Conservation (phyloP, 2,113 vertebrate genomes). For the Limanda limanda region DNA sequence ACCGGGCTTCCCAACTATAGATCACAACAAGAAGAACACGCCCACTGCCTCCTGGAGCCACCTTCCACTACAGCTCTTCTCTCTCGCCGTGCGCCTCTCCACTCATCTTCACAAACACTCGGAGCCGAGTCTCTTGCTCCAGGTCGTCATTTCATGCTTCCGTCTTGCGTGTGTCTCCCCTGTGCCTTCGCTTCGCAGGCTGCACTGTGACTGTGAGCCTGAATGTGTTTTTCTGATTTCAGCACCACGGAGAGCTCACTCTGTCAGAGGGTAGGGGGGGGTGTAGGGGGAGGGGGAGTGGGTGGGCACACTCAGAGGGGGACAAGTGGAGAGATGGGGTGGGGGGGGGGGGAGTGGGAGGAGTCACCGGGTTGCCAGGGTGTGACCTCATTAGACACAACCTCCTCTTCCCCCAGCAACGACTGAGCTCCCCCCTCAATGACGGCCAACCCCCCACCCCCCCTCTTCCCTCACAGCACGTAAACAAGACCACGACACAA, state of each 20-base stretch:
- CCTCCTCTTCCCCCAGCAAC: slow-evolving; percentile 76
- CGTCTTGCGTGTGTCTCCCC: slow-evolving; percentile 21
- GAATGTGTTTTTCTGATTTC: slow-evolving; percentile 73
- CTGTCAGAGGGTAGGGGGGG: slow-evolving; percentile 46
- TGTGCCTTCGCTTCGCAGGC: slow-evolving; percentile 34
- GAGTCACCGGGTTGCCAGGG: slow-evolving; percentile 76
- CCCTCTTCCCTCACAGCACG: slow-evolving; percentile 57
- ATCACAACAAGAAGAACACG: slow-evolving; percentile 83
- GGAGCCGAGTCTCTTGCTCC: not conserved
- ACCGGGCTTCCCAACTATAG: slow-evolving; percentile 75
- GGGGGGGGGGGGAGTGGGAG: slow-evolving; percentile 61
- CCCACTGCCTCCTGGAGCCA: slow-evolving; percentile 73
- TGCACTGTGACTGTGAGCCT: slow-evolving; percentile 43
- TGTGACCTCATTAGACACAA: slow-evolving; percentile 83
- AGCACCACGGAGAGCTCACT: slow-evolving; percentile 84
- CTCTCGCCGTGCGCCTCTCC: slow-evolving; percentile 35
- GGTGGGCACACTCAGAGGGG: slow-evolving; percentile 55
- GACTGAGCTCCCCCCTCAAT: slow-evolving; percentile 43
- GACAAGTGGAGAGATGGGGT: slow-evolving; percentile 47
- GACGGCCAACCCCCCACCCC: not conserved
- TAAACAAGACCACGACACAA: slow-evolving; percentile 79
- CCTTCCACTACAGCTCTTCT: slow-evolving; percentile 59
- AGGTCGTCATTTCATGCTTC: slow-evolving; percentile 29
- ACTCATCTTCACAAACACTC: slow-evolving; percentile 17
- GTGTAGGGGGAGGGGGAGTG: slow-evolving; percentile 34